Evolutionary conservation across 2,888 invertebrate genomes (phyloP), one percentile per base, ranked within the genome.

Genomic region (Clivina fossor): DNA sequence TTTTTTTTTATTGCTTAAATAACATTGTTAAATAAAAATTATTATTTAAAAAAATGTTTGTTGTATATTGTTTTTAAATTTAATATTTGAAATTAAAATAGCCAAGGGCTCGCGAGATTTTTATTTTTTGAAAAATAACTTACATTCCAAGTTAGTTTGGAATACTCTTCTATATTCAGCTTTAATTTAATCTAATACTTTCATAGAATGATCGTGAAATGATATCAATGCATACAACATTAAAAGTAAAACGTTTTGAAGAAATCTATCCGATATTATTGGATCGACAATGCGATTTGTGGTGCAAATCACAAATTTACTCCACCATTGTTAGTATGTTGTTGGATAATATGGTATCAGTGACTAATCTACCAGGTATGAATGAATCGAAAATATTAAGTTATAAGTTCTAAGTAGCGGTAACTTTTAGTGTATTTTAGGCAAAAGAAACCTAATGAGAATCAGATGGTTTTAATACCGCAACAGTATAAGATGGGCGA

Each of bases 241-340:
- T 73, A 46, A 60, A 64, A 19, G 66, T 67, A 19, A 22, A 33
- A 8, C 35, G 44, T 18, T 13, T 53, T 20, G 58, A 63, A 16
- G 58, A 59, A 32, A 65, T 74, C 13, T 55, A 69, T 5, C 67
- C 69, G 13, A 56, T 61, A 4, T 48, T 68, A 15, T 66, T 69
- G 37, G 57, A 57, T 2, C 56, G 62, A 3, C 58, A 60, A 2
- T 74, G 74, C 56, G 65, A 69, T 57, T 63, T 73, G 4, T 66
- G 66, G 49, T 74, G 74, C 41, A 69, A 71, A 61, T 62, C 71
- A 56, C 66, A 68, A 57, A 59, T 71, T 2, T 73, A 71, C 58
- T 63, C 67, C 2, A 69, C 69, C 58, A 58, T 74, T n/a, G 64
- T 70, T 2, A 58, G 63, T 5, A 63, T 72, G 26, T 58, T 74